Conservation (phyloP, 1,140 invertebrate genomes). For the Drosophila tsacasi region DNA sequence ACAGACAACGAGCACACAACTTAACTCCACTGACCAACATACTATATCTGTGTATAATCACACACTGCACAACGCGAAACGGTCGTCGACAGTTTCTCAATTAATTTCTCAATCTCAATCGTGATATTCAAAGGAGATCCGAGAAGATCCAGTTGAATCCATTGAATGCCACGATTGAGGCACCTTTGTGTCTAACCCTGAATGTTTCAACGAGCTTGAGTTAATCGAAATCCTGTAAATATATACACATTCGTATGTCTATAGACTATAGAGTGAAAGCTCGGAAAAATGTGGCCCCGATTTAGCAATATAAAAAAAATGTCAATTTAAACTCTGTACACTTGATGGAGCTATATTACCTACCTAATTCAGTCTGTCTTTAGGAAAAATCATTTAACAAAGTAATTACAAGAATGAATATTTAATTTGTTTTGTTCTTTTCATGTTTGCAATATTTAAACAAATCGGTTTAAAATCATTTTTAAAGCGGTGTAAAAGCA, state of each 20-base stretch:
- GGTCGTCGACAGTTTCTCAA: slow-evolving; percentile 18
- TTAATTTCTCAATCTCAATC: slow-evolving; percentile 16
- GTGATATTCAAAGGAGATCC: slow-evolving; percentile 6
- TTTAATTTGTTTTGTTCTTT: not conserved
- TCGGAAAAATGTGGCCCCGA: slow-evolving; percentile 4
- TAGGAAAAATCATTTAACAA: too few relatives aligned
- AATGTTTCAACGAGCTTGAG: slow-evolving; percentile 54
- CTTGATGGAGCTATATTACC: not conserved
- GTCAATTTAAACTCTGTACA: not conserved
- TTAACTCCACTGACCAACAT: slow-evolving; percentile 50
- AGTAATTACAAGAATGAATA: too few relatives aligned
- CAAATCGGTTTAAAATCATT: too few relatives aligned
- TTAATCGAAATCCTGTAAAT: slow-evolving; percentile 39
- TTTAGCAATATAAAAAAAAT: not conserved
- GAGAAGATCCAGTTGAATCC: too few relatives aligned
- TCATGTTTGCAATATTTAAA: too few relatives aligned
- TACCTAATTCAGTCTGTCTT: not conserved
- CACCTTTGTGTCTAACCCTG: slow-evolving; percentile 51
- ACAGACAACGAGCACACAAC: slow-evolving; percentile 47
- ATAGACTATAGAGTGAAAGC: slow-evolving; percentile 22
- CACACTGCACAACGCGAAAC: slow-evolving; percentile 28
- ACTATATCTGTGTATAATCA: slow-evolving; percentile 33
- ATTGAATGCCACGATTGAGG: slow-evolving; percentile 15
- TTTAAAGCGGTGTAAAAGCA: too few relatives aligned
- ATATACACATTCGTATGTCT: slow-evolving; percentile 50